These are phyloP conservation scores for Andrena chrysosceles DNA, from an alignment of 2,888 invertebrate species.

Conservation along the genomic window DNA sequence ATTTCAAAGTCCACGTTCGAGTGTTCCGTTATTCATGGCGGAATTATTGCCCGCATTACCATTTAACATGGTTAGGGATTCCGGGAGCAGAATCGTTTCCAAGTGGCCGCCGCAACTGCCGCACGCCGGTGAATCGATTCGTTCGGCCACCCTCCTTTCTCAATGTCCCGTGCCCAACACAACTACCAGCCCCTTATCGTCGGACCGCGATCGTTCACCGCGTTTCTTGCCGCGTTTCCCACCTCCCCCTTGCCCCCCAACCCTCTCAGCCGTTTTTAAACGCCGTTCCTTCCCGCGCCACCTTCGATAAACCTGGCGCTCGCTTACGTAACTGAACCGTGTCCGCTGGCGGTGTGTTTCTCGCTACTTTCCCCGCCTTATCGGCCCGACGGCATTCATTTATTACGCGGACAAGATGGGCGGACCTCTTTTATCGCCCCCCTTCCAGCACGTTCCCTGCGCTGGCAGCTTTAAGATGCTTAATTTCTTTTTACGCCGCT, in stretches of 20 bases:
- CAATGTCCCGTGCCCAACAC: slow-evolving; percentile 29
- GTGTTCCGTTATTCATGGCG: slow-evolving; percentile 62
- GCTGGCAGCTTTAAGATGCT: slow-evolving; percentile 45
- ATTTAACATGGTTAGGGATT: slow-evolving; percentile 70
- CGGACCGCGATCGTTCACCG: slow-evolving; percentile 53
- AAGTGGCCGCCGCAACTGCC: slow-evolving; percentile 43
- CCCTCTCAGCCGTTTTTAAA: slow-evolving; percentile 1
- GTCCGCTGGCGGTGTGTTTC: slow-evolving; percentile 34
- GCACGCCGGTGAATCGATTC: slow-evolving; percentile 62
- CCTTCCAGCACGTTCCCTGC: not conserved
- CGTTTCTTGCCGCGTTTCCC: not conserved
- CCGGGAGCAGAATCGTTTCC: slow-evolving; percentile 65
- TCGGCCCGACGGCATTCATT: slow-evolving; percentile 60
- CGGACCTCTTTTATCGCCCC: slow-evolving; percentile 48
- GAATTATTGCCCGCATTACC: slow-evolving; percentile 69
- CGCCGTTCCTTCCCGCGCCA: slow-evolving; percentile 41
- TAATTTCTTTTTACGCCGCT: slow-evolving; percentile 59
- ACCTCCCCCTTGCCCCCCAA: not conserved
- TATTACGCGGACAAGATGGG: slow-evolving; percentile 63
- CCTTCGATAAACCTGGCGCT: slow-evolving; percentile 45
- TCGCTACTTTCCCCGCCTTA: slow-evolving; percentile 59
- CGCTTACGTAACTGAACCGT: slow-evolving; percentile 40
- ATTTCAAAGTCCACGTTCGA: slow-evolving; percentile 64
- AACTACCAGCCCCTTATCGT: slow-evolving; percentile 55
- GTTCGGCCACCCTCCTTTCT: slow-evolving; percentile 58